Evolutionary conservation across 2,797 vertebrate genomes (phyloP).

Genomic region (Crypturellus tataupa): DNA sequence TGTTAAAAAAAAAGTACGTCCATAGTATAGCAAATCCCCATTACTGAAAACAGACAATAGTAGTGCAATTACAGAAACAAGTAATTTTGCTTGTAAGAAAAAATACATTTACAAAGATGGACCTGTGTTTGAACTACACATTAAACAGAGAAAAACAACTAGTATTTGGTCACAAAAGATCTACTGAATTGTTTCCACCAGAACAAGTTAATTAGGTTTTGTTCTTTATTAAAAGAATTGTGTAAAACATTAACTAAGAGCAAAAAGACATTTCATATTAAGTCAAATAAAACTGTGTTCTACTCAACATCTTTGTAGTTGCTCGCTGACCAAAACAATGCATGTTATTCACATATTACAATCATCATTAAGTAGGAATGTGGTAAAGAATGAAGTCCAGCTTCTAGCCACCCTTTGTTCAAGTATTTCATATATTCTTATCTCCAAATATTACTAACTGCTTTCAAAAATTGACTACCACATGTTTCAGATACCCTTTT

Average conservation of each 20-base stretch:
- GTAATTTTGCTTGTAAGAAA: not conserved
- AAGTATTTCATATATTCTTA: not conserved
- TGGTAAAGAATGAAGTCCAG: not conserved
- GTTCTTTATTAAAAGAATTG: not conserved
- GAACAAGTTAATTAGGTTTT: not conserved
- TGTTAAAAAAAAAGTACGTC: not conserved
- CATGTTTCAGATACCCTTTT: not conserved
- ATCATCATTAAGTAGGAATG: not conserved
- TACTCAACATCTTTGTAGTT: not conserved
- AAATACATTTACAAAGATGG: not conserved
- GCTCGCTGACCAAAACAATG: not conserved
- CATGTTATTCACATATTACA: not conserved
- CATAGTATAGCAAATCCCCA: accelerated
- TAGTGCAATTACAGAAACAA: accelerated
- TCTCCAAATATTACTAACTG: not conserved
- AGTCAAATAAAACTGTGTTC: not conserved
- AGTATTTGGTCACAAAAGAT: no score
- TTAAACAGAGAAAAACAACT: not conserved
- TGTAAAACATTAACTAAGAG: not conserved
- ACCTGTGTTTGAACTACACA: not conserved
- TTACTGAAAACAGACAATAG: not conserved
- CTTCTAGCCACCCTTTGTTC: not conserved
- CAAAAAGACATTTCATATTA: not conserved
- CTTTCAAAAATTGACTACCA: not conserved
- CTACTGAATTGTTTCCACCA: not conserved